phyloP scores from a whole-genome alignment of 1,140 invertebrate species.

The Zophobas morio region DNA sequence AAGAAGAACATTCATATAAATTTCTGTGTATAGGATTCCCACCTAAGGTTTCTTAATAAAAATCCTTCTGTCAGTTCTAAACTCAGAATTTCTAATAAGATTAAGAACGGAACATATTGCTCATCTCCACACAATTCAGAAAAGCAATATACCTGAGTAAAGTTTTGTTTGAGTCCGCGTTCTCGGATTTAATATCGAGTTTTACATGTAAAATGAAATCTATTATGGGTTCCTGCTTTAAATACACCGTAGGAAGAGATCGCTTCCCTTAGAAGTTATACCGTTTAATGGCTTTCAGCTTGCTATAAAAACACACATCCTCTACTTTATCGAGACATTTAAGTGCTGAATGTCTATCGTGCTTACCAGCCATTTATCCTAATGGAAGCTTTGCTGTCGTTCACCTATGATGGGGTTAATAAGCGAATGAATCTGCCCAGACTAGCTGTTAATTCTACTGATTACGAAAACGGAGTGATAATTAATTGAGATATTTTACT shows the following conservation, averaged over 20 bases:
- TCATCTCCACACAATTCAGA: background rate
- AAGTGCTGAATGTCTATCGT: constrained; percentile 25
- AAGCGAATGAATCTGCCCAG: constrained; percentile 3
- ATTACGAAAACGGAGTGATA: no score
- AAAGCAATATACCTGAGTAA: constrained; percentile 10
- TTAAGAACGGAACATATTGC: constrained; percentile 8
- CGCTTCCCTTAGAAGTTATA: background rate
- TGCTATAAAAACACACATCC: constrained; percentile 10
- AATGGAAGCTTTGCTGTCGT: background rate
- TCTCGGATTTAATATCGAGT: constrained; percentile 5
- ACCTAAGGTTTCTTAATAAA: no score
- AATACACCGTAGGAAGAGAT: background rate
- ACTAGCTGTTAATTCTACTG: background rate
- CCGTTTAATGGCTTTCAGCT: constrained; percentile 2
- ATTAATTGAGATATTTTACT: no score
- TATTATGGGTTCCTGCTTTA: background rate
- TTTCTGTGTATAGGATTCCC: no score
- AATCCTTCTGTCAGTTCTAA: no score
- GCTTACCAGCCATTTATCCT: constrained; percentile 4
- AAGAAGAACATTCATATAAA: no score
- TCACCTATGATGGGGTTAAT: background rate
- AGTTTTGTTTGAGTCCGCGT: background rate
- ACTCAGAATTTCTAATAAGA: constrained; percentile 1
- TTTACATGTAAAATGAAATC: constrained; percentile 2
- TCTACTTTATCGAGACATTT: constrained; percentile 7